A percentile compares a stretch with the other conserved stretches of the same genome.
phyloP scores from a whole-genome alignment of 2,888 invertebrate species.

The Aphidoletes aphidimyza region DNA sequence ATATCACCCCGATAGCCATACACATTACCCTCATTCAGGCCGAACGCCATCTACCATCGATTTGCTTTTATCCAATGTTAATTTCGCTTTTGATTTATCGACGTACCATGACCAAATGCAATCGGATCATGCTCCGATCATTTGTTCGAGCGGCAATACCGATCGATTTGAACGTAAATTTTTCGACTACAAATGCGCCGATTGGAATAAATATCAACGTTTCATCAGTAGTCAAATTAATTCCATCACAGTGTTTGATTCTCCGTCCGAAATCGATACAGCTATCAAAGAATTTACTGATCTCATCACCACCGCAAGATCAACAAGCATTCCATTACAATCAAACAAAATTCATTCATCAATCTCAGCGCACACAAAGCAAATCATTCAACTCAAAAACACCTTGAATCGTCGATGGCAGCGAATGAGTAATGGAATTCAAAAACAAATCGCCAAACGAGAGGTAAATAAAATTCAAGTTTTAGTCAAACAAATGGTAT shows the following conservation, averaged over 20 bases:
- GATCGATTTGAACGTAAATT: neutral
- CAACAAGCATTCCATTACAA: neutral
- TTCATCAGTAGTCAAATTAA: neutral
- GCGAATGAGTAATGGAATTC: neutral
- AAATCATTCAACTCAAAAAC: neutral
- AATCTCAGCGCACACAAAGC: neutral
- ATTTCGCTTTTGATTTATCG: neutral
- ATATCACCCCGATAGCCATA: neutral
- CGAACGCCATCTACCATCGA: neutral
- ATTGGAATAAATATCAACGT: neutral
- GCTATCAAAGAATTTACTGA: neutral
- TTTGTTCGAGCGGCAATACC: neutral
- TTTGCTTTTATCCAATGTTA: neutral
- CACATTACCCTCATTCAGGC: neutral
- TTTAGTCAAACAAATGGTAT: too few relatives aligned
- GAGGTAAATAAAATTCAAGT: too few relatives aligned
- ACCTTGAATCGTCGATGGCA: neutral
- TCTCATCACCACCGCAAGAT: neutral
- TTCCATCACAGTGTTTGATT: neutral
- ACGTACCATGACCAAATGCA: neutral
- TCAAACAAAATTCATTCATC: neutral
- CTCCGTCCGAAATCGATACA: neutral
- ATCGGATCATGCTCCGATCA: neutral
- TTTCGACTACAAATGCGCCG: neutral
- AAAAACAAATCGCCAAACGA: neutral